Evolutionary conservation across 2,888 invertebrate genomes (phyloP).

Genomic region (Aproaerema taeniolella): DNA sequence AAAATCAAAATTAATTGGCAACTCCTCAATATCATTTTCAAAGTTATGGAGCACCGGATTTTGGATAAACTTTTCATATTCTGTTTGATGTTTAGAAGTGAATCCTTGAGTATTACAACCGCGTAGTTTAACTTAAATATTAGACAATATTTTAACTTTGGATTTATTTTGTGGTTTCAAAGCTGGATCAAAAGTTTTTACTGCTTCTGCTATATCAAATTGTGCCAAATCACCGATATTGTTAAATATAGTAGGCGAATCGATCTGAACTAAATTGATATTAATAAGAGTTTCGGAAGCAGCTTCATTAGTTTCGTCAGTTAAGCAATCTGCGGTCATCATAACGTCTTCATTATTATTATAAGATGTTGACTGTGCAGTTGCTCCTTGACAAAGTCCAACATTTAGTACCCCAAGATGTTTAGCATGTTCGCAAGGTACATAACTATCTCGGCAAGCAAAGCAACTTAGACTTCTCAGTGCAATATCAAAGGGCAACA

Average conservation of each 20-base stretch:
- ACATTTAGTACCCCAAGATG: not conserved
- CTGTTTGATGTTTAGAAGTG: not conserved
- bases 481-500: not conserved
- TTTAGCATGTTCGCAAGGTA: not conserved
- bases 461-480: not conserved
- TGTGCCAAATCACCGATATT: not conserved
- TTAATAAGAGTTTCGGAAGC: too few species aligned
- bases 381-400: not conserved
- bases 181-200: not conserved
- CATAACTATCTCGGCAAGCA: too few species aligned
- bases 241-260: slow-evolving; percentile 1
- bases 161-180: not conserved
- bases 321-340: too few species aligned
- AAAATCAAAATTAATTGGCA: too few species aligned
- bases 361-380: not conserved
- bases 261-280: not conserved
- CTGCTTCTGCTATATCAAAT: not conserved
- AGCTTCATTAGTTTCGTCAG: too few species aligned
- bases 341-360: too few species aligned
- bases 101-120: not conserved
- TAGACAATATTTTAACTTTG: not conserved
- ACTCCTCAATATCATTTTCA: too few species aligned
- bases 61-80: not conserved
- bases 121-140: not conserved
- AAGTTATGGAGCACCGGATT: too few species aligned